Evolutionary conservation across 2,888 invertebrate species (phyloP), one percentile per base, ranked within the genome.

Genomic region (Ophonus ardosiacus): DNA sequence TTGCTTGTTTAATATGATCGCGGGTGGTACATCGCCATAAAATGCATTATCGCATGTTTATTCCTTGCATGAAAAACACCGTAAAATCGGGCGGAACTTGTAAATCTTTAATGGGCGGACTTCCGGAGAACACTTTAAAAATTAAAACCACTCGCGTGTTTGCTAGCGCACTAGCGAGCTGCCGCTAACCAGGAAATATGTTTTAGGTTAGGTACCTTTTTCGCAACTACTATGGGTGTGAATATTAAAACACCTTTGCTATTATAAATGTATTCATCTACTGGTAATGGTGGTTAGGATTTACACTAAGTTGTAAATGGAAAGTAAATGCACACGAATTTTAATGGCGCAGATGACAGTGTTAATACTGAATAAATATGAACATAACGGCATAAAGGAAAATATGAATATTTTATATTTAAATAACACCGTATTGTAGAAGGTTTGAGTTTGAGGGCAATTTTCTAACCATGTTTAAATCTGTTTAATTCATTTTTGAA

Each of bases 121-220:
- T 79, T 38, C 65, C 63, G 65, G 40, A 63, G 65, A 59, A 65
- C 65, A 81, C 81, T 81, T 81, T 81, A 81, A 81, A 81, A 81
- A 81, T 81, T 81, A 61, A 81, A 63, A 81, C 21, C 81, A 10
- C 93, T 90, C 71, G 71, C 71, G 68, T 68, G 68, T 24, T 7
- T 38, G 68, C 18, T 24, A 24, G 24, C 24, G 63, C 2, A 18
- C n/a, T 59, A 59, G 6, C 24, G 63, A 8, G 68, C 13, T 38
- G 38, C 13, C 15, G 68, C 31, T 68, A 68, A 68, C 68, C 68
- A 68, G 68, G n/a, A 68, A 31, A 68, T 38, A 15, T 68, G 68
- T 15, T 38, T n/a, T 68, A 21, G 21, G 21, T 21, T 21, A 31
- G 31, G 4, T 31, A 68, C 38, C 31, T 38, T n/a, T 10, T 31